phyloP scores from a whole-genome alignment of 2,797 vertebrate species.

The Scleropages formosus region DNA sequence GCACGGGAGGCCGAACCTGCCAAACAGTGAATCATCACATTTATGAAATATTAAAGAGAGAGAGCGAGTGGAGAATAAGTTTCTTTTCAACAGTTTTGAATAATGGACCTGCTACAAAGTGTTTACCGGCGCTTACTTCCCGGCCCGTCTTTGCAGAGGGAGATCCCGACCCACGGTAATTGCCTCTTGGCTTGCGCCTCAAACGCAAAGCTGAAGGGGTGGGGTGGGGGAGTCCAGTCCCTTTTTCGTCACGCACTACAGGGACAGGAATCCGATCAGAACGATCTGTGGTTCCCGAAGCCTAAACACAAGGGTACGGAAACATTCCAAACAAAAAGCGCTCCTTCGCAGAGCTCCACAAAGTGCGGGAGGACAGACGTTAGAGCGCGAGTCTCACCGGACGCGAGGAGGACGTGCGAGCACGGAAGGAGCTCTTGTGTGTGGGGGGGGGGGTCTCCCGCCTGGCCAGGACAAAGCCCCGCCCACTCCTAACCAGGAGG shows the following conservation, averaged over 20 bases:
- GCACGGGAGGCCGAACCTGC: constrained; percentile 48
- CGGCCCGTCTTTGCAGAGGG: constrained; percentile 36
- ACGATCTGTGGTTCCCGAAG: background rate
- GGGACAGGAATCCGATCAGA: too few species aligned
- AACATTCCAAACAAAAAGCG: background rate
- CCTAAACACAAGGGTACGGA: background rate
- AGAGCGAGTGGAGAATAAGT: constrained; percentile 29
- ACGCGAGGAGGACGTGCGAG: too few species aligned
- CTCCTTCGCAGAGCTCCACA: background rate
- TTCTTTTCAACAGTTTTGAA: constrained; percentile 48
- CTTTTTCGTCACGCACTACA: background rate
- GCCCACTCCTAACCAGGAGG: constrained; percentile 20
- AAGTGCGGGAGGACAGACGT: background rate
- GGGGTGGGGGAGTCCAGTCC: background rate
- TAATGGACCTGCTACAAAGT: constrained; percentile 42
- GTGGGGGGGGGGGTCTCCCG: background rate
- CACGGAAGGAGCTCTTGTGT: background rate
- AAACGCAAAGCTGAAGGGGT: constrained; percentile 30
- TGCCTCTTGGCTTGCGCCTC: constrained; percentile 49
- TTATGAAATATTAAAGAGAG: constrained; percentile 53
- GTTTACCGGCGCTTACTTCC: constrained; percentile 42
- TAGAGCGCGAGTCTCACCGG: background rate
- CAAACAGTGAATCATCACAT: constrained; percentile 65
- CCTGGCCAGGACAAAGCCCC: constrained; percentile 63
- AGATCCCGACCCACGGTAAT: constrained; percentile 45